These are phyloP conservation scores for Oreochromis niloticus DNA, from an alignment of 2,113 vertebrate genomes.

Conservation along the genomic window DNA sequence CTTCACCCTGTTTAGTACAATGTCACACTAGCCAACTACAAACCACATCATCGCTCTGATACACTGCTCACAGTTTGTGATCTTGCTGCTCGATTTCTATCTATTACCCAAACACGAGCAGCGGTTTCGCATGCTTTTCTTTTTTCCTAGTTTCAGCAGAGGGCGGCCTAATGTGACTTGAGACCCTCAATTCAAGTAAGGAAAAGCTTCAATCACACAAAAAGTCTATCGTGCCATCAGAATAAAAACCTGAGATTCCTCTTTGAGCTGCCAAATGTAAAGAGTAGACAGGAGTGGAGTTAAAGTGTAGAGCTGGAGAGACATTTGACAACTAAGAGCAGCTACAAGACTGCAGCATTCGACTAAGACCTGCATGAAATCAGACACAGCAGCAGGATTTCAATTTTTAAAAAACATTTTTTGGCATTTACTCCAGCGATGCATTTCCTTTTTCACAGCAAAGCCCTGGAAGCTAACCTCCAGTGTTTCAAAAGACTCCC, in stretches of 20 bases:
- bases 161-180: neutral
- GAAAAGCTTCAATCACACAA: neutral
- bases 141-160: neutral
- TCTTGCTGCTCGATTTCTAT: neutral
- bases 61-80: neutral
- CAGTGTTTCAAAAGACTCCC: conserved; percentile 31
- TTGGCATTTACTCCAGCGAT: neutral
- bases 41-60: neutral
- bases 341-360: neutral
- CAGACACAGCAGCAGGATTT: neutral
- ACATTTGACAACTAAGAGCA: neutral
- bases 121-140: neutral
- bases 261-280: neutral
- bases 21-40: neutral
- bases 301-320: neutral
- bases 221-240: neutral
- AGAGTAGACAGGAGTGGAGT: neutral
- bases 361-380: neutral
- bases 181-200: neutral
- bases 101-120: neutral
- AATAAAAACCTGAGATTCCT: neutral
- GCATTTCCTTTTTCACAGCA: neutral
- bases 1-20: neutral
- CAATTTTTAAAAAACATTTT: neutral
- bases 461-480: conserved; percentile 5